phyloP scores from a whole-genome alignment of 2,797 vertebrate species.

The Myotis findleyi region DNA sequence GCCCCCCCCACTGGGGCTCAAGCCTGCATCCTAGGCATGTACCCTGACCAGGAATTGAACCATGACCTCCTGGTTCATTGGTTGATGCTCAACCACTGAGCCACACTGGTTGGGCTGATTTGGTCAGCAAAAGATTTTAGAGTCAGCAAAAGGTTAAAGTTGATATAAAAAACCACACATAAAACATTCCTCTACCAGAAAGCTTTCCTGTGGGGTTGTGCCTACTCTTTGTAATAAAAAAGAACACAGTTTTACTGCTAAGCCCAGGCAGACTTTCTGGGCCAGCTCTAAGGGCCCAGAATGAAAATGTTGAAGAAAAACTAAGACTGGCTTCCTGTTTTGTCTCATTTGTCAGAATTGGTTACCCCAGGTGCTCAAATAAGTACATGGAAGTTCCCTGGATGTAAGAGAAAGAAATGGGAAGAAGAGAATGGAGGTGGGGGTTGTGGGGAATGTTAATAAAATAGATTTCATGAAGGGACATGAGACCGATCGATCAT shows the following conservation, averaged over 20 bases:
- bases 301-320: slow-evolving; percentile 10
- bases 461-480: not conserved
- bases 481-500: fast-evolving
- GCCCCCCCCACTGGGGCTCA: too few species aligned
- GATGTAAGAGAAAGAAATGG: not conserved
- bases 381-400: not conserved
- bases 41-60: too few species aligned
- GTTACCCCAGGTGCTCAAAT: too few species aligned
- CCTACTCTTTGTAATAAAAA: not conserved
- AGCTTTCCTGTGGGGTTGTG: not conserved
- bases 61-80: too few species aligned
- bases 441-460: not conserved
- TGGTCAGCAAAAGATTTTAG: slow-evolving; percentile 53
- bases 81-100: too few species aligned
- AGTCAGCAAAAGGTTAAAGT: slow-evolving; percentile 58
- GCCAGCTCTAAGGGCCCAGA: not conserved
- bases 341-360: too few species aligned
- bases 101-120: not conserved
- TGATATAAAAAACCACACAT: slow-evolving; percentile 45
- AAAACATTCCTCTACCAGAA: not conserved
- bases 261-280: not conserved
- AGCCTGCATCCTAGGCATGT: too few species aligned
- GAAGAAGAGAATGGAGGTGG: not conserved
- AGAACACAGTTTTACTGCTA: not conserved
- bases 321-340: not conserved